Conservation (phyloP, 1,140 invertebrate genomes). For the Drosophila elegans region DNA sequence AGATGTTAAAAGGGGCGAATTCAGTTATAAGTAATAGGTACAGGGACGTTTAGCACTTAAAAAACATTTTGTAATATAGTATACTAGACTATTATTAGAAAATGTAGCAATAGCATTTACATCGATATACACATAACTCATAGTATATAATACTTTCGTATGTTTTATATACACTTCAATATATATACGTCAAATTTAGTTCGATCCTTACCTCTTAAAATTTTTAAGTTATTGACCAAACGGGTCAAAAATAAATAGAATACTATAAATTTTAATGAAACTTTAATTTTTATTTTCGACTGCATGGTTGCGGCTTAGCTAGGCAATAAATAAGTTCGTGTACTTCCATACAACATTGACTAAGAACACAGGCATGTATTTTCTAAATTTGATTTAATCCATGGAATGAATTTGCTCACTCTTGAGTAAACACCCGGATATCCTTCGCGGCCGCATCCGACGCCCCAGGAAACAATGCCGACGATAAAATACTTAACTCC, state of each 20-base stretch:
- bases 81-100: constrained; percentile 14
- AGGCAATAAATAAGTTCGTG: constrained; percentile 39
- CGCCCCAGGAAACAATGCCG: constrained; percentile 89
- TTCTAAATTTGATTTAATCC: constrained; percentile 84
- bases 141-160: not conserved
- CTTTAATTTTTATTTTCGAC: constrained; percentile 21
- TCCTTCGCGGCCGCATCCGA: constrained; percentile 89
- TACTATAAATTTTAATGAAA: constrained; percentile 15
- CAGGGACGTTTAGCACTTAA: constrained; percentile 12
- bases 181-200: not conserved
- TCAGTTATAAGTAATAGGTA: constrained; percentile 38
- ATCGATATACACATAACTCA: constrained; percentile 14
- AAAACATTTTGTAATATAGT: not conserved
- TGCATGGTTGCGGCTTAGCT: constrained; percentile 24
- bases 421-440: constrained; percentile 85
- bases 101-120: constrained; percentile 2
- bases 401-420: constrained; percentile 84
- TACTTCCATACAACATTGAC: constrained; percentile 36
- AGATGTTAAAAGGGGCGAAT: constrained; percentile 71
- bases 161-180: constrained; percentile 15
- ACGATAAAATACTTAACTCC: constrained; percentile 91
- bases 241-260: too few species aligned
- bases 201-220: too few species aligned
- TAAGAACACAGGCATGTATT: constrained; percentile 84
- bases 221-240: not conserved